Evolutionary conservation across 2,888 invertebrate genomes (phyloP), one percentile per base, ranked within the genome.

Genomic region (Gerris lacustris): DNA sequence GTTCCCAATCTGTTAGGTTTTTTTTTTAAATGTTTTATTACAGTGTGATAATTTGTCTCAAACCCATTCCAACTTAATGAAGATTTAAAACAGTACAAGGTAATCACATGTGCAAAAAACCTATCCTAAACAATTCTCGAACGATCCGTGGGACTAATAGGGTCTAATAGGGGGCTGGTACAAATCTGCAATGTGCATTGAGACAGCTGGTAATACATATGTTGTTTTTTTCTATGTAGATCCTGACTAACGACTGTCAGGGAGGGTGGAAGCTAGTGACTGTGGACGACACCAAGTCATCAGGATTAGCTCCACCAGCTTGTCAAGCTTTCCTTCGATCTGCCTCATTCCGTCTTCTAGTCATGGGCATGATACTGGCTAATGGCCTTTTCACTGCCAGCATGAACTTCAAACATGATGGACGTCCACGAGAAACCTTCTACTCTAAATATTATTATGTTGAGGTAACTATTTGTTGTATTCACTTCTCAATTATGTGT

Each of bases 311-410:
- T 2, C 95, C 95, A 6, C 89, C 91, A 77, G 84, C 91, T 68
- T 92, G 92, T 76, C 92, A 95, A 79, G 87, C 86, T 75, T 87
- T 96, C 76, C 83, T 97, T 47, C 88, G 93, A 67, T 95, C 94
- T 0, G 94, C 96, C 0, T 90, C 91, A 76, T 99, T 98, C 80
- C 89, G 96, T 0, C 86, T 95, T 76, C 82, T 96, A 43, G 93
- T 98, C 6, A 96, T 99, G 91, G 87, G 92, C 2, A 90, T 96
- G 1, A 96, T 99, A 69, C 83, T 99, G 71, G 92, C 95, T 5
- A 98, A 99, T 82, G 98, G 97, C 7, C 88, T 96, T 70, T 92
- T 95, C 47, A 96, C 96, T 15, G 96, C 98, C 0, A 95, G 95
- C 6, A 93, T 99, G 88, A 89, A 90, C 76, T 96, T 96, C 79